Base-by-base conservation (phyloP, 2,113 vertebrate species). In the Cyanistes caeruleus region DNA sequence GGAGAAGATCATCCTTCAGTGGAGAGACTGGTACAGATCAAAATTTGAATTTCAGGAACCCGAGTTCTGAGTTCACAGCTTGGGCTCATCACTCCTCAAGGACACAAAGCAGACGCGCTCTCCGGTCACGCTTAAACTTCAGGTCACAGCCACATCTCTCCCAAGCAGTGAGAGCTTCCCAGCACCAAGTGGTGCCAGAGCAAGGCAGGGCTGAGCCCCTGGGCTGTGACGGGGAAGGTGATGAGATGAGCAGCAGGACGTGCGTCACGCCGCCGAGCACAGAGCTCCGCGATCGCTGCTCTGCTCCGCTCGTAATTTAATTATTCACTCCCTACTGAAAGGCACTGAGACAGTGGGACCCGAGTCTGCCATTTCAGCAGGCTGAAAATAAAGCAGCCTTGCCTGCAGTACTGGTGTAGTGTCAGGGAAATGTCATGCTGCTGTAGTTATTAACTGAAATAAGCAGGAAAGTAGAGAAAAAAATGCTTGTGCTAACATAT, bases 91-190 rank as follows among this genome's bases (percentile, higher is more conserved):
- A 1, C 58, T 69, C 52, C 74, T 72, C 82, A 90, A 70, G 72
- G 82, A 70, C 64, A 80, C 24, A 30, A 8, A 67, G 70, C 49
- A 69, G 58, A 49, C 0, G 0, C 11, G 7, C 46, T 37, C 63
- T 8, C 30, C 0, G 0, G 27, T 43, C 18, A 3, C 0, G 0
- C 69, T 67, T 17, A 12, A 69, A 62, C 55, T 69, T 39, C 63
- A 65, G 51, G 46, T 49, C 72, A 90, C 55, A 58, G 4, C 19
- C 63, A 74, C 5, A 4, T 4, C 62, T 51, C 82, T 82, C 35
- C 25, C 3, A 0, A 73, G 28, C 75, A 90, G 35, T n/a, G 86
- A 11, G 51, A 43, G 24, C 35, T 60, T 13, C 44, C 35, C 76
- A 84, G 80, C 56, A 59, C 27, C 72, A 56, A 81, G 73, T 1